Evolutionary conservation across 2,888 invertebrate genomes (phyloP), one percentile per base, ranked within the genome.

Genomic region (Lycophotia porphyrea): DNA sequence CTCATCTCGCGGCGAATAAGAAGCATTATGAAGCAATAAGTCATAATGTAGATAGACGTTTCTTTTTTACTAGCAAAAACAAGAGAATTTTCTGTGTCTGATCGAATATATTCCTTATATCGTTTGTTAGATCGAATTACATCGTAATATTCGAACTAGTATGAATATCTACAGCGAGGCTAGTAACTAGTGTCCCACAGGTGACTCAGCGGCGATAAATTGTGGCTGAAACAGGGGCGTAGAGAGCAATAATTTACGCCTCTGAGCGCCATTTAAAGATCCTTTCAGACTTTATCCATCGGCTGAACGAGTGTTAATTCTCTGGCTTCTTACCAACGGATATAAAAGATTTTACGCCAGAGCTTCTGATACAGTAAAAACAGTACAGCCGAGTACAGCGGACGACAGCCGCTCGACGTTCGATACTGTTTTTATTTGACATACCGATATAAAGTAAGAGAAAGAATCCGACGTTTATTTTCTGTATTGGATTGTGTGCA

Each of bases 221-320:
- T 90, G 88, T 85, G 86, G 86, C 83, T 80, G 83, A 87, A 92
- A 91, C 89, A 90, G 87, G 87, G 89, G 91, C 91, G 90, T 80
- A 84, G 89, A 92, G 92, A 90, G 91, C 86, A 88, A 93, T 94
- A 93, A 93, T 90, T 94, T 91, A 93, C 89, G 86, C 81, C 87
- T 84, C 88, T 90, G 88, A 92, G 90, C 90, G 90, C 90, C 90
- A 90, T 92, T 93, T 92, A 93, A 93, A 90, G 91, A 91, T 91
- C 89, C 89, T 87, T 89, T 90, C 89, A 86, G 90, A 89, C 90
- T 91, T 90, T 92, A 92, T 91, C 90, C 90, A 88, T 87, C 84
- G 82, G 87, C 87, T 87, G 83, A 86, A 87, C 82, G 82, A 87
- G 87, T 88, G 89, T 87, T 91, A 90, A 91, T 92, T 89, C 88